phyloP scores from a whole-genome alignment of 2,797 vertebrate species.

The Semotilus atromaculatus region DNA sequence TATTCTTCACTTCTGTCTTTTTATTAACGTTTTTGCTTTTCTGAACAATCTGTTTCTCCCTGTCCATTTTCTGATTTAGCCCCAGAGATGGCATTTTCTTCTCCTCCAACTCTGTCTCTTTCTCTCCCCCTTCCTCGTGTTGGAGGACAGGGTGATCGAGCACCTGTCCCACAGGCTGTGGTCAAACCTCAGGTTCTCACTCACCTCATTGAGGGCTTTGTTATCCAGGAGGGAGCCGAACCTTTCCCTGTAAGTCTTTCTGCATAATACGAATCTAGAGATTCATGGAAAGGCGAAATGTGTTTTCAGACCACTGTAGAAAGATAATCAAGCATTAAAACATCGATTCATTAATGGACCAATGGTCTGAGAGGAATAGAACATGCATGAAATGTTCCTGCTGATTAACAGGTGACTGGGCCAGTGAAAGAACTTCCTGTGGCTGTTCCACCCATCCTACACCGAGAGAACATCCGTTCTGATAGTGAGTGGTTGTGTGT shows the following conservation, averaged over 20 bases:
- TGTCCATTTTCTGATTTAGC: conserved; percentile 52
- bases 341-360: neutral
- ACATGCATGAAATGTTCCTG: neutral
- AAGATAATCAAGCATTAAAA: neutral
- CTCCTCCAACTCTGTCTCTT: conserved; percentile 77
- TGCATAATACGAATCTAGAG: neutral
- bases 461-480: conserved; percentile 68
- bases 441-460: conserved; percentile 71
- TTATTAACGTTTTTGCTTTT: neutral
- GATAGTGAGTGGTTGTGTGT: conserved; percentile 65
- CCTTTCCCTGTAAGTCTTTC: conserved; percentile 90
- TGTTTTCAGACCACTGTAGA: neutral
- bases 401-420: conserved; percentile 76
- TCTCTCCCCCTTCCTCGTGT: conserved; percentile 80
- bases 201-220: conserved; percentile 98
- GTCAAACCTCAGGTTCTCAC: conserved; percentile 99
- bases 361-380: neutral
- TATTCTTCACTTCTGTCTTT: neutral
- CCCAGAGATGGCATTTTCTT: conserved; percentile 76
- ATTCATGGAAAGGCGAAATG: neutral
- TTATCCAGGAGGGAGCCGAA: conserved; percentile 98
- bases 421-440: conserved; percentile 80
- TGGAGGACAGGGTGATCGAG: conserved; percentile 83
- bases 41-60: neutral
- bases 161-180: conserved; percentile 92